Conservation (phyloP, 2,797 vertebrate genomes). For the Cossypha heuglini region DNA sequence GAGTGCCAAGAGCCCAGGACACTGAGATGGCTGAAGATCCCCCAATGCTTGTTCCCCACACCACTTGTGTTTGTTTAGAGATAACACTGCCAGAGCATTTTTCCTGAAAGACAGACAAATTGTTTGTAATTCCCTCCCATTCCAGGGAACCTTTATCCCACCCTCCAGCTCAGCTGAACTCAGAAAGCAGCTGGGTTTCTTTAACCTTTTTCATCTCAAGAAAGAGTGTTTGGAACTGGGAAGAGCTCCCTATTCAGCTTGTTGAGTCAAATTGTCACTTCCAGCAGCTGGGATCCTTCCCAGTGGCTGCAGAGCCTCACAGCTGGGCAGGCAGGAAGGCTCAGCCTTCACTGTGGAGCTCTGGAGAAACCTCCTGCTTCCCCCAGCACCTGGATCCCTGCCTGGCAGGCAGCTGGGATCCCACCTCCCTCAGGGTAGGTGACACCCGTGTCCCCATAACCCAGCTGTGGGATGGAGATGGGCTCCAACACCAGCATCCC, state of each 20-base stretch:
- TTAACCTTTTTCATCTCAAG: slow-evolving; percentile 8
- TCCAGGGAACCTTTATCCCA: background rate
- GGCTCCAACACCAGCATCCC: background rate
- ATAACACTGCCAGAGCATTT: background rate
- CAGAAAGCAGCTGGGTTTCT: background rate
- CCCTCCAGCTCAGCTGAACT: background rate
- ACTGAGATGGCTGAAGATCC: background rate
- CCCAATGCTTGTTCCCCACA: rapidly evolving
- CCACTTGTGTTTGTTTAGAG: background rate
- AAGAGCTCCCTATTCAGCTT: background rate
- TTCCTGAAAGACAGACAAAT: background rate
- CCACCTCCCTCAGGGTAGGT: rapidly evolving
- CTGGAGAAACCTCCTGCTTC: background rate
- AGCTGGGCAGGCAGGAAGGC: background rate
- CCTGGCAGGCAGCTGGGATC: background rate
- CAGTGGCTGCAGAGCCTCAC: background rate
- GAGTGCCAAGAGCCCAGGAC: rapidly evolving
- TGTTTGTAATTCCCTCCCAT: background rate
- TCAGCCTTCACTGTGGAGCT: background rate
- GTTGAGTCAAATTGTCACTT: slow-evolving; percentile 20
- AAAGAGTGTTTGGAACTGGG: background rate
- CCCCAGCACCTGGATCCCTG: background rate
- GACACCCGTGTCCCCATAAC: background rate
- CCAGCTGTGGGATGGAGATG: background rate
- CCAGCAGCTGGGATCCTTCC: slow-evolving; percentile 49